phyloP scores from a whole-genome alignment of 2,113 vertebrate genomes.

The Scortum barcoo region DNA sequence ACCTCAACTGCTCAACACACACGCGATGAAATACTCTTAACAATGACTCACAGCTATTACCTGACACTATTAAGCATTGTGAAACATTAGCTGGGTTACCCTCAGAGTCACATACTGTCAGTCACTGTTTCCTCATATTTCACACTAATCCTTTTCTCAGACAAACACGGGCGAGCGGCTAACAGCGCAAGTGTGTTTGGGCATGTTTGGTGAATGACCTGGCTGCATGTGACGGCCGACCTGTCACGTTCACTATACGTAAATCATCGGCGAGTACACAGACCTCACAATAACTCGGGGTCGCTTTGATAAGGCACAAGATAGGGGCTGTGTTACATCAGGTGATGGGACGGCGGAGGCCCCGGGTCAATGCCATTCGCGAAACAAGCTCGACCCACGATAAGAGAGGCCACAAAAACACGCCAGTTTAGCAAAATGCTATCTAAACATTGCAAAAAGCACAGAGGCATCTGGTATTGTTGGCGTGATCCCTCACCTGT shows the following conservation, averaged over 20 bases:
- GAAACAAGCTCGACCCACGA: slow-evolving; percentile 21
- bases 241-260: slow-evolving; percentile 59
- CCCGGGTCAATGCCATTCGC: slow-evolving; percentile 40
- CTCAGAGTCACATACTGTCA: slow-evolving; percentile 61
- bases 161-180: slow-evolving; percentile 69
- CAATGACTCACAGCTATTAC: slow-evolving; percentile 79
- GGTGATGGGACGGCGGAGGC: slow-evolving; percentile 3
- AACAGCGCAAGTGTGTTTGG: slow-evolving; percentile 59
- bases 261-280: slow-evolving; percentile 42
- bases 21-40: slow-evolving; percentile 74
- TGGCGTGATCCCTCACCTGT: slow-evolving; percentile 44
- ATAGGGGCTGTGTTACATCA: slow-evolving; percentile 1
- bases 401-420: slow-evolving; percentile 48
- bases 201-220: slow-evolving; percentile 48
- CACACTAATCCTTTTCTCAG: slow-evolving; percentile 71
- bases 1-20: slow-evolving; percentile 65
- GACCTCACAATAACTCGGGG: slow-evolving; percentile 32
- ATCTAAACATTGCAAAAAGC: slow-evolving; percentile 66
- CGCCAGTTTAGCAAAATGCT: slow-evolving; percentile 55
- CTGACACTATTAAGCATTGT: slow-evolving; percentile 71
- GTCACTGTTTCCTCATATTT: slow-evolving; percentile 75
- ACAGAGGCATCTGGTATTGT: slow-evolving; percentile 37
- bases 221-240: slow-evolving; percentile 37
- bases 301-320: slow-evolving; percentile 54
- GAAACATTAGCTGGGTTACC: slow-evolving; percentile 77